Evolutionary conservation across 2,113 vertebrate species (phyloP).

Genomic region (Anoura caudifer): DNA sequence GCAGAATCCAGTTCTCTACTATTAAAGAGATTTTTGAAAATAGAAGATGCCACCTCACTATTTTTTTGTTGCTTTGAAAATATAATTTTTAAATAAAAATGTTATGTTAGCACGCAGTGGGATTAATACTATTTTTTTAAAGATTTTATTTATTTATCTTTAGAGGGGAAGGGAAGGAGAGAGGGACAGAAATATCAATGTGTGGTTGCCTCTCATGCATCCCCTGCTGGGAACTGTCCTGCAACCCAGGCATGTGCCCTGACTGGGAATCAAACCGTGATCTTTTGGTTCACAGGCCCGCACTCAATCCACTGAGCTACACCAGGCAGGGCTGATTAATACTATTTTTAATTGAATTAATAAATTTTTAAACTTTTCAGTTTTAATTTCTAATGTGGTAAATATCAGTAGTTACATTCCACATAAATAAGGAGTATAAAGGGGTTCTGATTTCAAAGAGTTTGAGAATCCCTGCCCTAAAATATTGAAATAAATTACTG

Average conservation of each 20-base stretch:
- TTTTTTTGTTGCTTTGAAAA: not conserved
- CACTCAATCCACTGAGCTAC: too few species aligned
- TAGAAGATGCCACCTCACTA: not conserved
- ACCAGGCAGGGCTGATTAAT: too few species aligned
- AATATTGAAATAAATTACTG: not conserved
- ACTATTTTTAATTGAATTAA: not conserved
- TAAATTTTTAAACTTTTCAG: not conserved
- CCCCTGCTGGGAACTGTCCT: too few species aligned
- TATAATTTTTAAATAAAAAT: not conserved
- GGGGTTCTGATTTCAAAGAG: not conserved
- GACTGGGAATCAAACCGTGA: too few species aligned
- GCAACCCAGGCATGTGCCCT: too few species aligned
- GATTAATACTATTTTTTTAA: not conserved
- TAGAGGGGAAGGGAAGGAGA: too few species aligned
- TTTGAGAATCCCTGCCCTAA: not conserved
- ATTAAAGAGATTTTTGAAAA: not conserved
- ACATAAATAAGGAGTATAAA: not conserved
- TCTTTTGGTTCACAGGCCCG: too few species aligned
- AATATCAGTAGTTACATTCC: not conserved
- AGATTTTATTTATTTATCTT: too few species aligned
- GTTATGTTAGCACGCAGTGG: not conserved
- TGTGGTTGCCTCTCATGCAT: too few species aligned
- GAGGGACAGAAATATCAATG: too few species aligned
- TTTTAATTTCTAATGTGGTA: not conserved
- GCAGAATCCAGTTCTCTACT: not conserved